Conservation (phyloP, 1,140 invertebrate genomes). For the Cylas formicarius region DNA sequence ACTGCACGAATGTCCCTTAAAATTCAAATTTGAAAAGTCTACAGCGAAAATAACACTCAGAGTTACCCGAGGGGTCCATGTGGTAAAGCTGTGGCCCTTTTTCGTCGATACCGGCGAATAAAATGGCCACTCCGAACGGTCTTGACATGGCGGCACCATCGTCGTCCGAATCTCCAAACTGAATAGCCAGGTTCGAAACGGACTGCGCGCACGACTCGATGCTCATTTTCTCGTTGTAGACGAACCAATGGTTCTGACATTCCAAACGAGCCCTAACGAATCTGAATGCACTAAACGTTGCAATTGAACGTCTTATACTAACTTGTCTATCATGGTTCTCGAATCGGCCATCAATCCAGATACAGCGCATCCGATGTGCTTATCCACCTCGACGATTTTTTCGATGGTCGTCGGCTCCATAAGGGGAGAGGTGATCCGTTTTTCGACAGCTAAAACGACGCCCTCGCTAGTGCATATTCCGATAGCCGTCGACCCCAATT, state of each 20-base stretch:
- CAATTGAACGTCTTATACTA: constrained; percentile 12
- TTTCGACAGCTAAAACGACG: constrained; percentile 95
- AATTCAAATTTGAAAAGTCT: constrained; percentile 6
- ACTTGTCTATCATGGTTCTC: constrained; percentile 44
- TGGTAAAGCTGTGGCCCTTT: constrained; percentile 87
- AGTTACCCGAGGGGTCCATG: constrained; percentile 97
- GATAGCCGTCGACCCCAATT: constrained; percentile 97
- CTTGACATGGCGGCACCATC: constrained; percentile 94
- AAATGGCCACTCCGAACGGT: constrained; percentile 96
- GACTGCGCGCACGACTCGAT: constrained; percentile 97
- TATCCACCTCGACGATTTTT: constrained; percentile 95
- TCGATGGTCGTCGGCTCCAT: constrained; percentile 96
- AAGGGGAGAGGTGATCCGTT: constrained; percentile 91
- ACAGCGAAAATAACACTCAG: background rate
- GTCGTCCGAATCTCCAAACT: constrained; percentile 97
- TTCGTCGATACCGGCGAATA: constrained; percentile 81
- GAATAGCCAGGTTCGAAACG: constrained; percentile 95
- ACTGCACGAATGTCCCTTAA: constrained; percentile 88
- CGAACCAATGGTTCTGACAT: constrained; percentile 96
- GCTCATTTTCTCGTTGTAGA: constrained; percentile 92
- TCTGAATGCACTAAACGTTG: background rate
- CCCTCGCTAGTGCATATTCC: constrained; percentile 94
- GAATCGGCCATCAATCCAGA: constrained; percentile 98
- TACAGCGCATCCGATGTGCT: constrained; percentile 95
- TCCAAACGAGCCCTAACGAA: constrained; percentile 79